A percentile compares a stretch with the other conserved stretches of the same genome.
These are phyloP conservation scores for Pheosia gnoma DNA, from an alignment of 2,888 invertebrate species.

Conservation along the genomic window DNA sequence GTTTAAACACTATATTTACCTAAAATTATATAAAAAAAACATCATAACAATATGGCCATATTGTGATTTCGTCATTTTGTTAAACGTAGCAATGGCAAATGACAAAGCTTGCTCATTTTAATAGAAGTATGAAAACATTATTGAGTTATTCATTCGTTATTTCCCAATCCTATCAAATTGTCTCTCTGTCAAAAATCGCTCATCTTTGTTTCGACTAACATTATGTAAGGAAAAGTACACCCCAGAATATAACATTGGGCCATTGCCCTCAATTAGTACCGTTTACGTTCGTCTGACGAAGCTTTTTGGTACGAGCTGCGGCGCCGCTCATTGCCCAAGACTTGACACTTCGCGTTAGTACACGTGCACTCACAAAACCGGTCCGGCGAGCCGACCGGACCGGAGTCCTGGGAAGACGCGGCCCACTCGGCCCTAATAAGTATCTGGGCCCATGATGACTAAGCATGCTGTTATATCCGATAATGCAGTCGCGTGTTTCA, in stretches of 20 bases:
- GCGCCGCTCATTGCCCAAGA: constrained; percentile 30
- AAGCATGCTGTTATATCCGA: constrained; percentile 38
- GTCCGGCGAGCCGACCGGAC: constrained; percentile 35
- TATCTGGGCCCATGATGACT: constrained; percentile 45
- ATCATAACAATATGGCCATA: too few species aligned
- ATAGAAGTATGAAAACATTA: too few species aligned
- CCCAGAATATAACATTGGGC: constrained; percentile 29
- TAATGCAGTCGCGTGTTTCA: constrained; percentile 26
- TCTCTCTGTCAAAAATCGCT: too few species aligned
- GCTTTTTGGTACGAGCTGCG: constrained; percentile 15
- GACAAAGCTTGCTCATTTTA: too few species aligned
- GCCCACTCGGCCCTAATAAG: constrained; percentile 39
- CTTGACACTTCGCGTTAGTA: constrained; percentile 34
- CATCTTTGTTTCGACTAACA: too few species aligned
- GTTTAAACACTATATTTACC: too few species aligned
- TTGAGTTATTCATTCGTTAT: too few species aligned
- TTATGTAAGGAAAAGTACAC: too few species aligned
- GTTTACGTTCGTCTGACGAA: constrained; percentile 42
- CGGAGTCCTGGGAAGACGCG: constrained; percentile 41
- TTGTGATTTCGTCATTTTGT: too few species aligned
- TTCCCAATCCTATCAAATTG: too few species aligned
- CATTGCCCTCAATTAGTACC: constrained; percentile 52
- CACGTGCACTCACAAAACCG: constrained; percentile 55
- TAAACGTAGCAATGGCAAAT: too few species aligned
- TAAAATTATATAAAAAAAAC: too few species aligned